Base-by-base conservation (phyloP, 2,113 vertebrate genomes). In the Phyllostomus hastatus region DNA sequence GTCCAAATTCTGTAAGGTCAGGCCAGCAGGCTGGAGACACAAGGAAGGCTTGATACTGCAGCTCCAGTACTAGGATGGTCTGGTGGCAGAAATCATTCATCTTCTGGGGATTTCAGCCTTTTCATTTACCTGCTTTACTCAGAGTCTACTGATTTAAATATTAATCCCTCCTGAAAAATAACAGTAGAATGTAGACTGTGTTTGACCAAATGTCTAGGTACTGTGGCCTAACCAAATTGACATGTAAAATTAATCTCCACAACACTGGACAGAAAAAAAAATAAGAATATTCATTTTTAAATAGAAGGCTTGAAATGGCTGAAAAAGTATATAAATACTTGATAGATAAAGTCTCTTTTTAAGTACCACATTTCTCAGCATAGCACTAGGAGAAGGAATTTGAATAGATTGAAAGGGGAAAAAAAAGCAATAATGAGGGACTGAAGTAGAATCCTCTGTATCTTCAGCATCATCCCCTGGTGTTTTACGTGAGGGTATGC, bases 241-340 rank as follows among this genome's bases (percentile, higher is more conserved):
- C 4, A 59, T 28, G 75, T 35, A 73, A 81, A 84, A 88, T 66
- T 54, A 90, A 90, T 67, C n/a, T 72, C 52, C 22, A 54, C 9
- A 73, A 69, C 41, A 14, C 38, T 24, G 17, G 31, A 70, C 35
- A 70, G n/a, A 70, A 20, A 43, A 48, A 48, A 76, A 50, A 19
- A 64, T 52, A 43, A 43, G 33, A 43, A 48, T 54, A 15, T 54
- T 84, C 91, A 57, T 46, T 92, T 92, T 85, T 79, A 92, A 72
- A 79, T 48, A 61, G 52, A 61, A 90, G 7, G 8, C 33, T 61
- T 86, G 33, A 91, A 91, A 70, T 28, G 72, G 15, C 52, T 91
- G 12, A 72, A 78, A 93, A 93, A 16, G 14, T 87, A 95, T 80
- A 76, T 94, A 72, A 90, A 24, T 72, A 59, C 33, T 84, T 69